phyloP scores from a whole-genome alignment of 2,888 invertebrate species.

The Cephonodes hylas region DNA sequence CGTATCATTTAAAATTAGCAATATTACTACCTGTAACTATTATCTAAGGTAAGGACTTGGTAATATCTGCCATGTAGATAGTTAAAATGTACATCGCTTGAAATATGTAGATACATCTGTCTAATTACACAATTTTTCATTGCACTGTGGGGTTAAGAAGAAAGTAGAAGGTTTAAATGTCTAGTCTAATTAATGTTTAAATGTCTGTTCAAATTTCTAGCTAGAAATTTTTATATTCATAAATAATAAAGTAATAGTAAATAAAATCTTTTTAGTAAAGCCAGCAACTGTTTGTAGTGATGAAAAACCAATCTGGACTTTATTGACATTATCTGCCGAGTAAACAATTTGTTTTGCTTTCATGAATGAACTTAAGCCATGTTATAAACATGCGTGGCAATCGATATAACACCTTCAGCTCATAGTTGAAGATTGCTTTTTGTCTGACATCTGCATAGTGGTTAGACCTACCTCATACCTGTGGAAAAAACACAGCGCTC shows the following conservation, averaged over 20 bases:
- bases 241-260: background rate
- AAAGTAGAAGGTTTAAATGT: background rate
- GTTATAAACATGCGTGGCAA: constrained; percentile 14
- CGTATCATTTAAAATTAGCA: too few relatives aligned
- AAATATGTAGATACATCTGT: background rate
- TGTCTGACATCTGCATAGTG: constrained; percentile 10
- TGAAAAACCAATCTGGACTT: constrained; percentile 35
- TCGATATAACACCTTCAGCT: constrained; percentile 30
- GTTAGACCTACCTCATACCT: constrained; percentile 31
- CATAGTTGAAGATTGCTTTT: constrained; percentile 23
- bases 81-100: background rate
- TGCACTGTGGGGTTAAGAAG: background rate
- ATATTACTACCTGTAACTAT: too few relatives aligned
- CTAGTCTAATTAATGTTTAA: too few relatives aligned
- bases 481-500: constrained; percentile 33
- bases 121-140: background rate
- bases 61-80: too few relatives aligned
- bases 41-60: too few relatives aligned
- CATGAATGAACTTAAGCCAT: constrained; percentile 36
- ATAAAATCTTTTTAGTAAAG: background rate
- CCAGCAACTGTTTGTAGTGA: constrained; percentile 21
- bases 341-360: constrained; percentile 47
- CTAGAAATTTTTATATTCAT: background rate
- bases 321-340: constrained; percentile 42
- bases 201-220: background rate